phyloP scores from a whole-genome alignment of 2,797 vertebrate species.

The Atherinosoma microstoma region DNA sequence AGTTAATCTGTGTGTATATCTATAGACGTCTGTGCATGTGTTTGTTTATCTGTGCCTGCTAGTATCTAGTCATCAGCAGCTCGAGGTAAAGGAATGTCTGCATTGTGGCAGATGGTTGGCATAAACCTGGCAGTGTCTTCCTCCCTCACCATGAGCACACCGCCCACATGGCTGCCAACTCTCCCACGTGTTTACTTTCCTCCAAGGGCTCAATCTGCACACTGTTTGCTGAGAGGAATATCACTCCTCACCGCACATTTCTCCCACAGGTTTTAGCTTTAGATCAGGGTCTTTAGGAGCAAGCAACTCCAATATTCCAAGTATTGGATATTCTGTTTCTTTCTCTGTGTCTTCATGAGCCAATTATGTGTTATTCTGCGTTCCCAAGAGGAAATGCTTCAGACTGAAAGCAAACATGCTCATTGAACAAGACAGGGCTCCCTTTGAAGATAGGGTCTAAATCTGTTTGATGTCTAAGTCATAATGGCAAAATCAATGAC shows the following conservation, averaged over 20 bases:
- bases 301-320: slow-evolving; percentile 29
- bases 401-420: slow-evolving; percentile 70
- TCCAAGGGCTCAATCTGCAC: slow-evolving; percentile 58
- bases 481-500: slow-evolving; percentile 35
- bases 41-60: slow-evolving; percentile 23
- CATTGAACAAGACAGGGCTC: slow-evolving; percentile 43
- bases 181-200: slow-evolving; percentile 70
- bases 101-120: slow-evolving; percentile 77
- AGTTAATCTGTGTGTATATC: slow-evolving; percentile 13
- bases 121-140: slow-evolving; percentile 59
- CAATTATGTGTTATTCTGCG: slow-evolving; percentile 44
- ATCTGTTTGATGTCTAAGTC: slow-evolving; percentile 63
- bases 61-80: slow-evolving; percentile 66
- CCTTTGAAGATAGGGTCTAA: slow-evolving; percentile 51
- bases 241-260: slow-evolving; percentile 50
- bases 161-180: slow-evolving; percentile 72
- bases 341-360: slow-evolving; percentile 35
- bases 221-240: slow-evolving; percentile 57
- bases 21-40: slow-evolving; percentile 20
- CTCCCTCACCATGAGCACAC: slow-evolving; percentile 50
- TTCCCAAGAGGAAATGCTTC: slow-evolving; percentile 74
- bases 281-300: slow-evolving; percentile 19
- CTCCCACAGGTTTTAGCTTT: slow-evolving; percentile 27
- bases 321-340: slow-evolving; percentile 17
- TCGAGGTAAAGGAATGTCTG: slow-evolving; percentile 75